Base-by-base conservation (phyloP, 1,140 invertebrate species). In the Berghia stephanieae region DNA sequence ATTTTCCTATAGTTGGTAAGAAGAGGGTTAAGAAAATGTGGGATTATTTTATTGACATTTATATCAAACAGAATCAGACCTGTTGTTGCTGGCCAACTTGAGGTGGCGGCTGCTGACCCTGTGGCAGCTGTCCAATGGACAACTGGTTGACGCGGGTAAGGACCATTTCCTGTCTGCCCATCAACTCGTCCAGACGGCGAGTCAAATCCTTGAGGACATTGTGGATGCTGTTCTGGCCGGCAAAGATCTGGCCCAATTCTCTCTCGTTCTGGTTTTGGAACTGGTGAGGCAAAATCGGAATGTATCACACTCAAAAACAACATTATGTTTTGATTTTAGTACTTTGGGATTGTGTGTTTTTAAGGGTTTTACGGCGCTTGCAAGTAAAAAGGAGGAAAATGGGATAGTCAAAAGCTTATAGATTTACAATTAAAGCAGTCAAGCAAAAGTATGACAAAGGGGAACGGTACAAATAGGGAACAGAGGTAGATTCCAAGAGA, bases 241-340 rank as follows among this genome's bases (percentile, higher is more conserved):
- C 92, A 91, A 96, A 98, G 80, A 99, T 98, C 91, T 98, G 96
- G 27, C 95, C 90, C 75, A 98, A 88, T 90, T 98, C 96, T 77
- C 96, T 90, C 88, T 97, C 94, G 78, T 93, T 94, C 84, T 97
- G 95, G 24, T 93, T 93, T 90, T 98, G 96, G 90, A 94, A 98
- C 93, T 90, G 74, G 21, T 83, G 71, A 82, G 36, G n/a, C 60
- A 78, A 55, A 1, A 2, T 21, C 24, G 24, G 49, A 52, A 21
- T 52, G 49, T 52, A 21, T 52, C 24, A 24, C 1, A 3, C 24
- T 2, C 49, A 18, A 52, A 21, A 52, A 21, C 18, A 52, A 1
- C 18, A 21, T 24, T 21, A 21, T 52, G 21, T 52, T 24, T 21
- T 21, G 24, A 52, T 52, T 3, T 24, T 52, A n/a, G 3, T 3